Conservation (phyloP, 2,888 invertebrate genomes). For the Merodon equestris region DNA sequence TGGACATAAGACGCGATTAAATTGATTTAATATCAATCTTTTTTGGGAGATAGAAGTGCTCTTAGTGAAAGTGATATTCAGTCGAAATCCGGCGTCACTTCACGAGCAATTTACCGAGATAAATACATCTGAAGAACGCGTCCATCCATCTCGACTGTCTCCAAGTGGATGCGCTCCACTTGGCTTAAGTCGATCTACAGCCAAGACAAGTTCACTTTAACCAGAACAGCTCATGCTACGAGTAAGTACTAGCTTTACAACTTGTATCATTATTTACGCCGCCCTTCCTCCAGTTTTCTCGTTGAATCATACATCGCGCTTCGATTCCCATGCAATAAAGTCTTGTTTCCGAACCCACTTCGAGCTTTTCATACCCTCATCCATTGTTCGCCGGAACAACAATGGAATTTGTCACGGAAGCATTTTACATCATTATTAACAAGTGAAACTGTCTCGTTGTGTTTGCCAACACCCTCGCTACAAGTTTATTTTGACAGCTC, state of each 20-base stretch:
- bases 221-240: not conserved
- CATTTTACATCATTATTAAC: constrained; percentile 13
- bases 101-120: not conserved
- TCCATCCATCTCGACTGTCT: not conserved
- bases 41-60: too few relatives aligned
- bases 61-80: not conserved
- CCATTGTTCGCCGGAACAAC: not conserved
- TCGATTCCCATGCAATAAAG: constrained; percentile 19
- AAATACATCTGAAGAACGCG: not conserved
- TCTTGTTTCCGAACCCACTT: not conserved
- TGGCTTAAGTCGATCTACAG: not conserved
- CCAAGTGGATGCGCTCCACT: constrained; percentile 34
- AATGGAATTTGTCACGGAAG: constrained; percentile 6
- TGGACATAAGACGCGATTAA: not conserved
- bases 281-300: not conserved
- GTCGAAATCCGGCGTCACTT: not conserved
- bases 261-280: constrained; percentile 40
- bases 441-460: not conserved
- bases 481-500: constrained; percentile 11
- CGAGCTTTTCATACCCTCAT: not conserved
- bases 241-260: not conserved
- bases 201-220: constrained; percentile 10
- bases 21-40: not conserved
- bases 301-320: constrained; percentile 22
- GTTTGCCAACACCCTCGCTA: constrained; percentile 18